phyloP scores from a whole-genome alignment of 2,797 vertebrate genomes.

The Notolabrus celidotus region DNA sequence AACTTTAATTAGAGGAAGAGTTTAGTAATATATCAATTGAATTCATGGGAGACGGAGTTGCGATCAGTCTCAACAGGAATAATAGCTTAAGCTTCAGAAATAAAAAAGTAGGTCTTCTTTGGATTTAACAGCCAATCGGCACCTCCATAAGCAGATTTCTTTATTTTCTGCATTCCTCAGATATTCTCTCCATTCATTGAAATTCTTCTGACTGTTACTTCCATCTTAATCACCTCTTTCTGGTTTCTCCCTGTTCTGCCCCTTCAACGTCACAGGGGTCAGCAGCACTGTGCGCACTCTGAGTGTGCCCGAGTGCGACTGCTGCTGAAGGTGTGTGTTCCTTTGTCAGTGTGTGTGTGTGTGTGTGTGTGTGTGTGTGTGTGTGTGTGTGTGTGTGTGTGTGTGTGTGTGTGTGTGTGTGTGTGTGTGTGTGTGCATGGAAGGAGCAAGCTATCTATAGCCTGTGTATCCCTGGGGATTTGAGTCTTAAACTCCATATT shows the following conservation, averaged over 20 bases:
- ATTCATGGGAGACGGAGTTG: neutral
- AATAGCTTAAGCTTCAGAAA: slow-evolving; percentile 17
- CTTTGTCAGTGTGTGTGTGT: slow-evolving; percentile 15
- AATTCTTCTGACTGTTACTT: slow-evolving; percentile 53
- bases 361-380: slow-evolving; percentile 12
- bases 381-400: slow-evolving; percentile 34
- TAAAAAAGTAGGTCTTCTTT: slow-evolving; percentile 4
- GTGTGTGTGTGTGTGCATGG: slow-evolving; percentile 18
- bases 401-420: slow-evolving; percentile 8
- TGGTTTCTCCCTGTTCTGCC: slow-evolving; percentile 45
- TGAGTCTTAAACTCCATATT: slow-evolving; percentile 88
- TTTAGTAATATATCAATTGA: neutral
- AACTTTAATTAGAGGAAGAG: slow-evolving; percentile 3
- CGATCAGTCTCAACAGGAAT: slow-evolving; percentile 8
- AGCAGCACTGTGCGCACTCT: slow-evolving; percentile 45
- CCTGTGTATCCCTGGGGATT: slow-evolving; percentile 84
- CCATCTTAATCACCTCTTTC: slow-evolving; percentile 62
- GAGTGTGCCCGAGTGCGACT: slow-evolving; percentile 34
- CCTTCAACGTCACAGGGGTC: slow-evolving; percentile 61
- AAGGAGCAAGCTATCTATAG: slow-evolving; percentile 85
- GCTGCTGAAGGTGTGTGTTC: slow-evolving; percentile 51
- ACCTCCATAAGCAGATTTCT: slow-evolving; percentile 14
- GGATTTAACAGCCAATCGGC: slow-evolving; percentile 29
- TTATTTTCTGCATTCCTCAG: slow-evolving; percentile 42
- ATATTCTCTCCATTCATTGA: slow-evolving; percentile 36